These are phyloP conservation scores for Luidia sarsii DNA, from an alignment of 53 echinoderm and acorn worm species.

Conservation along the genomic window DNA sequence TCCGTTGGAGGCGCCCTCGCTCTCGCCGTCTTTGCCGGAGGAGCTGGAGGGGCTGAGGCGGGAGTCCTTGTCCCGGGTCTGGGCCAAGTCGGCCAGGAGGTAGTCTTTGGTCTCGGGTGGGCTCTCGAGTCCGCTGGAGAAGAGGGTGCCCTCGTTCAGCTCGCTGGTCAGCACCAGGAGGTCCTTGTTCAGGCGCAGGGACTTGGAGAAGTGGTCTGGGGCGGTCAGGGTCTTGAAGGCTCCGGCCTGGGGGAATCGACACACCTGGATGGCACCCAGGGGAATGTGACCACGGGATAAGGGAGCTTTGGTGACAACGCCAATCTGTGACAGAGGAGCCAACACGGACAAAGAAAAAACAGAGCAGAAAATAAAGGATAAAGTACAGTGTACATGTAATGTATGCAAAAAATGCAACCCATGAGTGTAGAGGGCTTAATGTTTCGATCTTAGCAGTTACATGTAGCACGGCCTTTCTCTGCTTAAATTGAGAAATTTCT, in stretches of 20 bases:
- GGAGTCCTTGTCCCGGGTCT: slow-evolving; percentile 32
- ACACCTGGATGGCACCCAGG: slow-evolving; percentile 92
- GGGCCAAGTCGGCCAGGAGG: slow-evolving; percentile 30
- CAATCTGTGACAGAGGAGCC: slow-evolving; percentile 44
- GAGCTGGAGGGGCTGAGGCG: slow-evolving; percentile 43
- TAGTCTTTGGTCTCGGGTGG: slow-evolving; percentile 55
- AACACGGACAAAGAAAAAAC: not conserved
- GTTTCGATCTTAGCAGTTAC: not conserved
- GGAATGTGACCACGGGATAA: slow-evolving; percentile 84
- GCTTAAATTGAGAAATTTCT: too few relatives aligned
- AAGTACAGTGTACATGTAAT: not conserved
- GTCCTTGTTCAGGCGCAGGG: slow-evolving; percentile 82
- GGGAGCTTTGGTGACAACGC: slow-evolving; percentile 71
- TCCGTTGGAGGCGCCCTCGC: slow-evolving; percentile 29
- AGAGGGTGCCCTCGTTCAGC: slow-evolving; percentile 55
- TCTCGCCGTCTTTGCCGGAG: slow-evolving; percentile 49
- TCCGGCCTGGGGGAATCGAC: slow-evolving; percentile 72
- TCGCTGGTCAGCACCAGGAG: slow-evolving; percentile 83
- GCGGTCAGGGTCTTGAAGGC: slow-evolving; percentile 23
- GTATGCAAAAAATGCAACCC: not conserved
- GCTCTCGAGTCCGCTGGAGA: slow-evolving; percentile 19
- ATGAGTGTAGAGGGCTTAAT: not conserved
- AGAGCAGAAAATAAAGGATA: not conserved
- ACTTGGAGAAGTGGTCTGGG: slow-evolving; percentile 62
- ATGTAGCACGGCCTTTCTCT: too few relatives aligned